Base-by-base conservation (phyloP, 37 sponge, comb jelly and placozoan genomes). In the Axinella damicornis region DNA sequence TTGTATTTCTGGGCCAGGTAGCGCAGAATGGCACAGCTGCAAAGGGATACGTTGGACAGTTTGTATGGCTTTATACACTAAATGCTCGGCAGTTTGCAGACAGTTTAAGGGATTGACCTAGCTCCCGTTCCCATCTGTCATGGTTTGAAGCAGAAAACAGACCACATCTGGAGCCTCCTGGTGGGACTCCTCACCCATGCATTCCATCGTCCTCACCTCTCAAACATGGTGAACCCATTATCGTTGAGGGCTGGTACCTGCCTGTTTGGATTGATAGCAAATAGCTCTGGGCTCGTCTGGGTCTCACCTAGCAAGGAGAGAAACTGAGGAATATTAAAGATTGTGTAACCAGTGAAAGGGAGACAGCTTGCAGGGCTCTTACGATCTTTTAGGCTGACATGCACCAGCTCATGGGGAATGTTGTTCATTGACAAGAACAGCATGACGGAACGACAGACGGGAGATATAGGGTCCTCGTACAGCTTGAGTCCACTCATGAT, bases 371-470 rank as follows among this genome's bases (percentile, higher is more conserved):
- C 57, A 56, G 14, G 57, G 57, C 17, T 69, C 86, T 78, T 28
- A 90, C 92, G 71, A 69, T 87, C 77, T 6, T 5, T 58, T 0
- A 94, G 16, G 60, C 70, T 81, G 41, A 84, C 41, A 13, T 65
- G 15, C 34, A 77, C 65, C 22, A 27, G 16, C 54, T 90, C 73
- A 57, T 90, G 67, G 2, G 92, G 81, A 34, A 90, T 75, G 57
- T 84, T 84, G 76, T 87, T 87, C 2, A 70, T 81, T n/a, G 60
- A 71, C 54, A 90, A 31, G 20, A 94, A 66, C 65, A 90, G 32
- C 85, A 84, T 59, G 11, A 90, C 88, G 4, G 95, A 76, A 25
- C 95, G 77, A 55, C 92, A 84, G 12, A 80, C 77, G 57, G 85
- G 91, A 37, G 95, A 94, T 9, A 87, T 24, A 39, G 62, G 9